phyloP scores from a whole-genome alignment of 1,140 invertebrate genomes.

The Acromyrmex charruanus region DNA sequence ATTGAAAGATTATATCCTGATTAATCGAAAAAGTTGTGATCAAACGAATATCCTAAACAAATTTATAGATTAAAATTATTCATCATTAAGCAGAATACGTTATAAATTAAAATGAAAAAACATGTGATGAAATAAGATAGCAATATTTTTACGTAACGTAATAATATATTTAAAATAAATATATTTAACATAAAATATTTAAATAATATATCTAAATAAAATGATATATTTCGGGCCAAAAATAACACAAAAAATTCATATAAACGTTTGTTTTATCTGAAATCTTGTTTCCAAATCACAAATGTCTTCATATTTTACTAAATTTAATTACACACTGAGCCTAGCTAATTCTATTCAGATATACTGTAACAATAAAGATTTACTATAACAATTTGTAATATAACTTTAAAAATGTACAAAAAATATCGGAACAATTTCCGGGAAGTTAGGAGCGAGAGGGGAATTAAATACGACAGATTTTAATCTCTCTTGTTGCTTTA shows the following conservation, averaged over 20 bases:
- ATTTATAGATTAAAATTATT: constrained; percentile 1
- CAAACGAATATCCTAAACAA: not conserved
- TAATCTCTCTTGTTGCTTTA: constrained; percentile 66
- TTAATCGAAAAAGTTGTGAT: not conserved
- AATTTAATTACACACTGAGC: no score
- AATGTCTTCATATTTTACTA: no score
- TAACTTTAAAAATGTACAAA: not conserved
- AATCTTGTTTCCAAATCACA: no score
- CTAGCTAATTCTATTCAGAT: no score
- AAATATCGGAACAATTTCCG: not conserved
- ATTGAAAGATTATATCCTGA: not conserved
- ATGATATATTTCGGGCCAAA: no score
- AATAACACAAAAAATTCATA: no score
- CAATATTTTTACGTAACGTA: not conserved
- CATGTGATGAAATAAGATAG: not conserved
- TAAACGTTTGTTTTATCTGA: no score
- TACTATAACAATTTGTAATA: no score
- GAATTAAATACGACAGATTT: constrained; percentile 18
- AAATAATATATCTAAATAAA: no score
- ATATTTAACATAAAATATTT: no score
- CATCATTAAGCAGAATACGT: not conserved
- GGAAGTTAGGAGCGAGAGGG: not conserved
- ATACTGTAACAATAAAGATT: no score
- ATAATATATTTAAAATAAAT: not conserved
- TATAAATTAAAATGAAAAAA: not conserved